Conservation (phyloP, 2,888 invertebrate species). For the Brachypterus glaber region DNA sequence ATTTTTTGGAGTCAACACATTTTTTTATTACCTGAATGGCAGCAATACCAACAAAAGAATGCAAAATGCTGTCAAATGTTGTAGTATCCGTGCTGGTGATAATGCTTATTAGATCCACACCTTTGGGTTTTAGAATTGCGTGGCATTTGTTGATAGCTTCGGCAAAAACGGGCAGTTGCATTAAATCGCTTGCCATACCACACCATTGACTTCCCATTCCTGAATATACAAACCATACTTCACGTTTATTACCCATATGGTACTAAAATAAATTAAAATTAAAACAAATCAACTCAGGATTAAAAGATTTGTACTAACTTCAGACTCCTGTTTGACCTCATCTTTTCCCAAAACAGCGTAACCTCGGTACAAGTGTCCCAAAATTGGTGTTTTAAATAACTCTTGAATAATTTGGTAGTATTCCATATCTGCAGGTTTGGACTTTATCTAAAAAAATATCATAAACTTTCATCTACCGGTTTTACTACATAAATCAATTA, state of each 20-base stretch:
- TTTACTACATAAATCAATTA: not conserved
- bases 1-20: not conserved
- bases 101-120: constrained; percentile 53
- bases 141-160: constrained; percentile 52
- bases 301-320: constrained; percentile 24
- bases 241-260: constrained; percentile 38
- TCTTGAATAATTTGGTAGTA: constrained; percentile 44
- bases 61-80: constrained; percentile 55
- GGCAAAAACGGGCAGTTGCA: constrained; percentile 57
- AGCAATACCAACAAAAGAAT: constrained; percentile 68
- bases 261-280: constrained; percentile 27
- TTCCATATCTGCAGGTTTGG: constrained; percentile 44
- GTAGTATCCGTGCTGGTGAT: constrained; percentile 46
- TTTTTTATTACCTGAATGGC: constrained; percentile 45
- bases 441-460: constrained; percentile 41
- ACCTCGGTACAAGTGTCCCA: constrained; percentile 55
- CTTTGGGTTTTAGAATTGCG: constrained; percentile 47
- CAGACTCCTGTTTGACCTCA: constrained; percentile 32
- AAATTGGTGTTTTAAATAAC: constrained; percentile 42
- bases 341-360: constrained; percentile 42
- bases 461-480: no score
- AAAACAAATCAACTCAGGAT: not conserved
- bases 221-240: constrained; percentile 60
- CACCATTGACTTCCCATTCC: constrained; percentile 72
- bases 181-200: constrained; percentile 57